Evolutionary conservation across 2,888 invertebrate genomes (phyloP), one percentile per base, ranked within the genome.

Genomic region (Pammene aurita): DNA sequence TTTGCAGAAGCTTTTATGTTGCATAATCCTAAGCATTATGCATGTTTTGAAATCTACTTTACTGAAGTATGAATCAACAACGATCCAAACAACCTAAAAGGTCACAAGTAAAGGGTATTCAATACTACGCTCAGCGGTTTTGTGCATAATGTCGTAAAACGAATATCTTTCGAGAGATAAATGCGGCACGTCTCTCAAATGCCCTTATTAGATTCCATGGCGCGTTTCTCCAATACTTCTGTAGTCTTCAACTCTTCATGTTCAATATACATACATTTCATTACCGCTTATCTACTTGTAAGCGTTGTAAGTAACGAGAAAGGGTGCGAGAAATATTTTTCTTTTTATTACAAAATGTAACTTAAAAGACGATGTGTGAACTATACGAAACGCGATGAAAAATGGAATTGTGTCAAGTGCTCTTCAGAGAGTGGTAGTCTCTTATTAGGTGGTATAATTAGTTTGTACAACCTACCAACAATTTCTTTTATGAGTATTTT

Each of bases 141-240:
- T 62, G 62, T 41, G 9, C 18, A 41, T n/a, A 10, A 52, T 13
- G n/a, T 0, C 38, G 50, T 35, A 44, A 52, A 64, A 50, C 57
- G 64, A 68, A 63, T 48, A 70, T 57, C 46, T 67, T 52, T 44
- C 14, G 26, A 56, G 44, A 71, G 58, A 58, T 46, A 57, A 71
- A 63, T 44, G 54, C n/a, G 71, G 73, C 77, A 78, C 76, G 80
- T 80, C 73, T 72, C 75, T 74, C 75, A 75, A 79, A 80, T 80
- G 75, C 77, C 75, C 72, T 79, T 77, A 79, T 80, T 79, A 77
- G 76, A 80, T 80, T 80, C 80, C 73, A 41, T 67, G 71, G 46
- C 73, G 72, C 70, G 67, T 68, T 52, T 56, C 56, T 18, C 10
- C 48, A n/a, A 68, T 67, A 55, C 35, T 52, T 48, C 34, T 61